Base-by-base conservation (phyloP, 2,113 vertebrate species). In the Agapornis roseicollis region DNA sequence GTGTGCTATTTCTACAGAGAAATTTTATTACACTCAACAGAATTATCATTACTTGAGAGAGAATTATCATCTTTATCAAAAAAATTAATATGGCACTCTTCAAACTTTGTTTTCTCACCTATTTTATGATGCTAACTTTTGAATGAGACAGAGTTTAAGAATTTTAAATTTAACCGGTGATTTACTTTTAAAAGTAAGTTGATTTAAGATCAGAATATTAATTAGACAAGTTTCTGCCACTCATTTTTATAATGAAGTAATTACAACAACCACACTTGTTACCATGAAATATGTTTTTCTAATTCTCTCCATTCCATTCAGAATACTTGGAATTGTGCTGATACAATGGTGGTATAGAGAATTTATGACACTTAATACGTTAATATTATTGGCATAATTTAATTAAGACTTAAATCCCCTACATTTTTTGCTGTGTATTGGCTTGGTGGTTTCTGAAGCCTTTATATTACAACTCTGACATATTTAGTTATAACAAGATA, bases 31-130 rank as follows among this genome's bases (percentile, higher is more conserved):
- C 3, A 80, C 10, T 70, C 33, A 37, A 17, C 0, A 66, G 50
- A 60, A 72, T 68, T 63, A 68, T 27, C 39, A 74, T 42, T 68
- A 71, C 16, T 80, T 64, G 27, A 58, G 49, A 78, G 6, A 4
- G 65, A 92, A 86, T 10, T 82, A 42, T 63, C 53, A 64, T 9
- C 46, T 76, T 47, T n/a, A 79, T 25, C 80, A 65, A 63, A 83
- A 80, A 69, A 63, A 47, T 60, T 58, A 65, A 52, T 64, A 87
- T 3, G 85, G 56, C 25, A 94, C 89, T 94, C 93, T 94, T 96
- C 89, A 97, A 96, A 96, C 94, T 97, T 97, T 96, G 94, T 91
- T 97, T 97, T 94, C 90, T 97, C 94, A 96, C 96, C 94, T 91
- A 86, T 90, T 86, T 80, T 58, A 83, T 31, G 13, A 33, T 15